Base-by-base conservation (phyloP, 2,888 invertebrate species). In the Brassicogethes aeneus region DNA sequence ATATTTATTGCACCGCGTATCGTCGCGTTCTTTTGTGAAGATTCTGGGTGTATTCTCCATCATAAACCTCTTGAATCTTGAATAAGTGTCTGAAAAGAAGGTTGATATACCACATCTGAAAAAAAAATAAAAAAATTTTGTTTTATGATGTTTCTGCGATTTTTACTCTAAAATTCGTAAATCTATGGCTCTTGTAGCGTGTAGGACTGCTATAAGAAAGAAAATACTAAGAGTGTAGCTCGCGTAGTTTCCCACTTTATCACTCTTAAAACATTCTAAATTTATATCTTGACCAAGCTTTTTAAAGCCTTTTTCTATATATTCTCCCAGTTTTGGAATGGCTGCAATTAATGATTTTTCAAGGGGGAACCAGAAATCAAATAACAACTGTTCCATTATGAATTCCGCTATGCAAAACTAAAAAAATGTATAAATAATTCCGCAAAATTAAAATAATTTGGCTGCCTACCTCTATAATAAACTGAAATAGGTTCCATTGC, bases 341-440 rank as follows among this genome's bases (percentile, higher is more conserved):
- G 51, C 39, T 2, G 45, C 40, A 13, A 59, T 45, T 14, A 56
- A 37, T 2, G 44, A 51, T 2, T 47, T 44, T 51, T 68, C 66
- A 34, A 68, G 41, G 3, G 66, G 66, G 41, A 61, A 61, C 68
- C 66, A 68, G 43, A 68, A 66, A 35, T 64, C 59, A 2, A 53
- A 54, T 46, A 64, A 54, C 8, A 64, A 51, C 30, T 55, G 50
- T 52, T 68, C 66, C 48, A 65, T 57, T 15, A 64, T 29, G 34
- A 64, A 61, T n/a, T 55, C 45, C 1, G 59, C 48, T 3, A 57
- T 42, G 7, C 62, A 37, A 42, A 61, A 61, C 64, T 65, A 46
- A 38, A 59, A 57, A 40, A 36, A 38, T 34, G 35, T n/a, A n/a
- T n/a, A n/a, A n/a, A n/a, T n/a, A n/a, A n/a, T n/a, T n/a, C n/a